Conservation (phyloP, 2,797 vertebrate species). For the Amphiprion clarkii region DNA sequence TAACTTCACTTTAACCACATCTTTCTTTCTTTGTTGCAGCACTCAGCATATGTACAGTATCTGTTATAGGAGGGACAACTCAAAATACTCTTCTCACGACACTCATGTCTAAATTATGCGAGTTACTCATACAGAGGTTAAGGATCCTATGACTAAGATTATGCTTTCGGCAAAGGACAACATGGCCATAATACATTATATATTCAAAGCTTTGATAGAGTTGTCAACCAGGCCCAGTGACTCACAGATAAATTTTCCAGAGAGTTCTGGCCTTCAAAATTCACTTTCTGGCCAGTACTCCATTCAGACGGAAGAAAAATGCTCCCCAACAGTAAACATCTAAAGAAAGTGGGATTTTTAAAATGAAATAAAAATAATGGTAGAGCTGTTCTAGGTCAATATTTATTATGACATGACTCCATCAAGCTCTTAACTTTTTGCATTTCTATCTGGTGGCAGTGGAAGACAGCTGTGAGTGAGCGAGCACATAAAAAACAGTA, state of each 20-base stretch:
- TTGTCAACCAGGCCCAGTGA: constrained; percentile 43
- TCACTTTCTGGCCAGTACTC: constrained; percentile 4
- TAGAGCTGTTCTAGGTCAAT: not conserved
- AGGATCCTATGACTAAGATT: constrained; percentile 42
- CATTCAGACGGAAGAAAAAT: constrained; percentile 17
- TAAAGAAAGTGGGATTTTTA: constrained; percentile 1
- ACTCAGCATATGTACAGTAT: not conserved
- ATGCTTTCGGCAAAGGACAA: constrained; percentile 19
- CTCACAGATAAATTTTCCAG: constrained; percentile 39
- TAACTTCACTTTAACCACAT: not conserved
- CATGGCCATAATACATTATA: constrained; percentile 5
- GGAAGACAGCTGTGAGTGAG: not conserved
- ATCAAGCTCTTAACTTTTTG: not conserved
- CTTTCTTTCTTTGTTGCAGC: not conserved
- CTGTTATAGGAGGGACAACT: constrained; percentile 12
- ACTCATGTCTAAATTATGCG: constrained; percentile 29
- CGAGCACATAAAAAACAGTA: not conserved
- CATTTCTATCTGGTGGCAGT: not conserved
- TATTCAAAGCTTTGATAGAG: constrained; percentile 14
- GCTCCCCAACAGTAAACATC: not conserved
- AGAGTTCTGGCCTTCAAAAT: constrained; percentile 22
- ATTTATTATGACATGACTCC: constrained; percentile 17
- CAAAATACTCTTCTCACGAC: constrained; percentile 7
- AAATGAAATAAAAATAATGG: constrained; percentile 3
- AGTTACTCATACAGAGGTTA: constrained; percentile 32